Base-by-base conservation (phyloP, 2,888 invertebrate genomes). In the Amblyjoppa fuscipennis region DNA sequence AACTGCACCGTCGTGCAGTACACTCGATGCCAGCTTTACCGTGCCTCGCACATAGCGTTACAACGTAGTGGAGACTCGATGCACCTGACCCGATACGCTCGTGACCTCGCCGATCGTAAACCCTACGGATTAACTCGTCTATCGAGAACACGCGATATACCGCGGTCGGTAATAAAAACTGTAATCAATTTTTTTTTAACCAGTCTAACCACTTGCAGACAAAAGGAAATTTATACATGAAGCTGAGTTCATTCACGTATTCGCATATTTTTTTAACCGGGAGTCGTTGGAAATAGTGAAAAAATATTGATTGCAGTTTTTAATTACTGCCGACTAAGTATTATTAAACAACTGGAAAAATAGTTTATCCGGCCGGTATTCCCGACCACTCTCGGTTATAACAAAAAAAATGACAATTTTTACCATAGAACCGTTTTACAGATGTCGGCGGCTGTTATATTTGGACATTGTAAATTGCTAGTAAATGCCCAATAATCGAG, bases 21-120 rank as follows among this genome's bases (percentile, higher is more conserved):
- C 31, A 51, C 51, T 68, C 68, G 77, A 38, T 68, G 28, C 51
- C 25, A 25, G 77, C 53, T 56, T 77, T 68, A 53, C 51, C 56
- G 34, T 41, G 31, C 75, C 64, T 16, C 16, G n/a, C 20, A 16
- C 59, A 45, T 61, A 45, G 61, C 45, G 66, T 49, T 53, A 70
- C 45, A 81, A 81, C 66, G 78, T 78, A 78, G 82, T 85, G 78
- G 81, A 69, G 64, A 79, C 64, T 38, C 85, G 78, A 85, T 85
- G 75, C 45, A 74, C 81, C 81, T 78, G 77, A 69, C 70, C 78
- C 75, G 81, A 85, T 85, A 73, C 75, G 74, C 45, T 77, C 70
- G 20, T 75, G 85, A 81, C 74, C 81, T 75, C 70, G 38, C 78
- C 59, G 78, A 85, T 85, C 81, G 75, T 85, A 85, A 85, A 78